A percentile compares a stretch with the other conserved stretches of the same genome.
phyloP scores from a whole-genome alignment of 2,797 vertebrate genomes.

The Sebastes dallii region DNA sequence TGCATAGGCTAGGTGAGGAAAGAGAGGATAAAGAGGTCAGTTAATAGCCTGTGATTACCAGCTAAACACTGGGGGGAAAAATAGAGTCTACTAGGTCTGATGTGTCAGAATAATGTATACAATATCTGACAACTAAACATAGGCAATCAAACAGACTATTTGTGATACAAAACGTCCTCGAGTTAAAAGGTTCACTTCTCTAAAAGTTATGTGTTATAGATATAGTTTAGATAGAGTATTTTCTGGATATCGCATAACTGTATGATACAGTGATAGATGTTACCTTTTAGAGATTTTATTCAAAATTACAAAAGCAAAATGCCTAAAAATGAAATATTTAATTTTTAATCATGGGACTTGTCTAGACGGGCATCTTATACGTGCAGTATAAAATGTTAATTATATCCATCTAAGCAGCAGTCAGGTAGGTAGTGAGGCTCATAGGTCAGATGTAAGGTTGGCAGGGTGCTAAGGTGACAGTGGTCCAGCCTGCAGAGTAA shows the following conservation, averaged over 20 bases:
- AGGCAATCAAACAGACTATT: not conserved
- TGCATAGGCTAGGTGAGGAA: slow-evolving; percentile 88
- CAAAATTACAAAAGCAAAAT: not conserved
- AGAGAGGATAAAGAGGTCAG: slow-evolving; percentile 25
- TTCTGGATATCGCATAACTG: not conserved
- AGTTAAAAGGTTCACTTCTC: no score
- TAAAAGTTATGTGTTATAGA: no score
- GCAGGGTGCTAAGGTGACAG: not conserved
- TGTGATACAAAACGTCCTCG: not conserved
- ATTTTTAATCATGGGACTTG: not conserved
- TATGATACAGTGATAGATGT: not conserved
- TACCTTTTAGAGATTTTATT: not conserved
- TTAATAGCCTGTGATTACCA: not conserved
- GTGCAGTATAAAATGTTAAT: not conserved
- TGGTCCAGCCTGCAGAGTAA: not conserved
- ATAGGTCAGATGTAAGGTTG: not conserved
- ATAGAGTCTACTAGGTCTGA: not conserved
- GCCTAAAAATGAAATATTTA: not conserved
- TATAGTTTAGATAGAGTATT: not conserved
- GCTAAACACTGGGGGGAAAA: not conserved
- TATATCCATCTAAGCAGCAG: not conserved
- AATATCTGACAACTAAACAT: not conserved
- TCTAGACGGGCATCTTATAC: not conserved
- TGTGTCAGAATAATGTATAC: not conserved
- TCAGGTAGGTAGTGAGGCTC: not conserved